Conservation (phyloP, 2,113 vertebrate species). For the Psittacula cyanocephala region DNA sequence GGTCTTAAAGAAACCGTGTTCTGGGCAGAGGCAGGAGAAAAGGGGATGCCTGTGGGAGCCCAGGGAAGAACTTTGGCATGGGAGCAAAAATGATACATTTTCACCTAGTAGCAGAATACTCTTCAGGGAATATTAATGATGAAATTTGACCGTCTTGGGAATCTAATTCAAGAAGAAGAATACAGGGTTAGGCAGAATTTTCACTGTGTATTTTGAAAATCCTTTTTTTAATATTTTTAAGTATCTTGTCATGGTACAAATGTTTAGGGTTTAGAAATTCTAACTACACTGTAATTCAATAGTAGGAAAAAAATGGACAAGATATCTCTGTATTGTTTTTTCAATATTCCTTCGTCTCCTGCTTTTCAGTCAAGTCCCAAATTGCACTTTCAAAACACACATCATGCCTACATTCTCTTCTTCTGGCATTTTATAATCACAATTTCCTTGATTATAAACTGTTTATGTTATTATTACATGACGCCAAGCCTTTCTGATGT, state of each 20-base stretch:
- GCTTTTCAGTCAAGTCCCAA: not conserved
- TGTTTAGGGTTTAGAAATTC: not conserved
- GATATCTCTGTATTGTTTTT: not conserved
- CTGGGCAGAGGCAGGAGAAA: rapidly evolving
- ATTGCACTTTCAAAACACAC: not conserved
- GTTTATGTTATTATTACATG: not conserved
- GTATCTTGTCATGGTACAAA: not conserved
- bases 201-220: not conserved
- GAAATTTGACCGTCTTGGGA: not conserved
- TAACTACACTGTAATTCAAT: not conserved
- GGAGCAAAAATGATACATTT: rapidly evolving
- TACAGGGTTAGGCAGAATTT: not conserved
- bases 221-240: not conserved
- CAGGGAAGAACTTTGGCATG: rapidly evolving
- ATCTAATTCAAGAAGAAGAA: not conserved
- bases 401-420: not conserved
- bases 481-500: not conserved
- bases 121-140: not conserved
- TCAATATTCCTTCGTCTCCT: not conserved
- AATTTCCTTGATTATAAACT: conserved; percentile 25
- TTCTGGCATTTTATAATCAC: conserved; percentile 23
- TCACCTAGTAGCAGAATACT: not conserved
- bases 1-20: rapidly evolving
- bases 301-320: not conserved
- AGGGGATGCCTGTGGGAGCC: rapidly evolving